Percentiles rank a stretch among this genome's conserved stretches.
phyloP scores from a whole-genome alignment of 1,140 invertebrate species.

The Diorhabda carinulata region DNA sequence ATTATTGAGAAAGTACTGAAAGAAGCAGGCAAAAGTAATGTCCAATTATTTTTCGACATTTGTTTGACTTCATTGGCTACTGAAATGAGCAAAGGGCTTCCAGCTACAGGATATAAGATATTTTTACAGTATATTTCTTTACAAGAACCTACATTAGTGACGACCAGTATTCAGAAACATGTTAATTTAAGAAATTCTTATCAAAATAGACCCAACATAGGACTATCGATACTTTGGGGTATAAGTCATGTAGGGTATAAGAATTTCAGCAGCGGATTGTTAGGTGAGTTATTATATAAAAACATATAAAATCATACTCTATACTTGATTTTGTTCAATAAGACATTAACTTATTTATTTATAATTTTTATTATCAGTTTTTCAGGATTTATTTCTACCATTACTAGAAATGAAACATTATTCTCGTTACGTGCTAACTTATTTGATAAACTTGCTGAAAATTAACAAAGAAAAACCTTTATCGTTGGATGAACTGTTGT shows the following conservation, averaged over 20 bases:
- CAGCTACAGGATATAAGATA: slow-evolving; percentile 66
- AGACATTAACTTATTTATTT: not conserved
- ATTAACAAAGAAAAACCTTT: slow-evolving; percentile 24
- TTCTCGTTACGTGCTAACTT: slow-evolving; percentile 63
- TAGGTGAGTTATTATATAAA: slow-evolving; percentile 49
- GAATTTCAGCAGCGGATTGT: slow-evolving; percentile 67
- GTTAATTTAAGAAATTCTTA: slow-evolving; percentile 67
- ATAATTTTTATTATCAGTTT: slow-evolving; percentile 53
- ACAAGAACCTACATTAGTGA: slow-evolving; percentile 60
- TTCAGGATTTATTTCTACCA: slow-evolving; percentile 77
- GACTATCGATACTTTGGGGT: slow-evolving; percentile 73
- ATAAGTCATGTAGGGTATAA: slow-evolving; percentile 69
- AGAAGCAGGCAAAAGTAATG: slow-evolving; percentile 54
- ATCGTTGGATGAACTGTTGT: slow-evolving; percentile 38
- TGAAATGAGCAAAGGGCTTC: slow-evolving; percentile 60
- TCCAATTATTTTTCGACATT: slow-evolving; percentile 62
- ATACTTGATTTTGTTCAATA: not conserved
- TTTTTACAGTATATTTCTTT: slow-evolving; percentile 64
- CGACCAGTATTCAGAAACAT: slow-evolving; percentile 59
- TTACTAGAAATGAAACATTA: slow-evolving; percentile 70
- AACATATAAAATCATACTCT: too few species aligned
- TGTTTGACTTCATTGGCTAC: slow-evolving; percentile 61
- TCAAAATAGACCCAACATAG: slow-evolving; percentile 73
- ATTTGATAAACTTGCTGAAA: slow-evolving; percentile 62
- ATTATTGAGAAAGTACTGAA: slow-evolving; percentile 55